Conservation (phyloP, 1,140 invertebrate genomes). For the Chlorops oryzae region DNA sequence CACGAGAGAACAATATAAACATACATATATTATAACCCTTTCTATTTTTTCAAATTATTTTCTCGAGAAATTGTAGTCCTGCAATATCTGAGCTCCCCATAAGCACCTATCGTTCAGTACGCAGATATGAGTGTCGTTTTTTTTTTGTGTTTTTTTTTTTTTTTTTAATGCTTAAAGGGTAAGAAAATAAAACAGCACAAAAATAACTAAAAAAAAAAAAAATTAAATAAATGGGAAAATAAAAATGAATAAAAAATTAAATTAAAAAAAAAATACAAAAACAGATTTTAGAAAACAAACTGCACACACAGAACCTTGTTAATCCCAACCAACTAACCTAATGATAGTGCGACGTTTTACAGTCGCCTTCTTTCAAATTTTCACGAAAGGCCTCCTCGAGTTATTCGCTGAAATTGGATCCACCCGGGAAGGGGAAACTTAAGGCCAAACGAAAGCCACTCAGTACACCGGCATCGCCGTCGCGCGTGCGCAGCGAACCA, state of each 20-base stretch:
- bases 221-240: conserved; percentile 3
- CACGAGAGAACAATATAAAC: no score
- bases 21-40: no score
- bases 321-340: conserved; percentile 50
- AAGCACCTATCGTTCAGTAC: no score
- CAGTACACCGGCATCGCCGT: conserved; percentile 90
- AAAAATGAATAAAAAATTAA: conserved; percentile 8
- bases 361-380: conserved; percentile 97
- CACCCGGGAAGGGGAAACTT: conserved; percentile 76
- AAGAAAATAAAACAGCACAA: conserved; percentile 2
- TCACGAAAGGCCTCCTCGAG: conserved; percentile 93
- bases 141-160: no score
- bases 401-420: conserved; percentile 89
- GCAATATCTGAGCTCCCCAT: no score
- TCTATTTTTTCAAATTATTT: no score
- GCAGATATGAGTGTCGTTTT: no score
- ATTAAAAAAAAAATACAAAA: conserved; percentile 11
- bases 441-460: conserved; percentile 81
- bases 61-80: no score
- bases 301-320: conserved; percentile 49
- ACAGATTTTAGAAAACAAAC: conserved; percentile 31
- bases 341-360: conserved; percentile 61
- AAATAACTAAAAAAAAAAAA: background rate
- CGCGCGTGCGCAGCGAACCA: conserved; percentile 71
- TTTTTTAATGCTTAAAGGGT: no score